Percentiles rank a stretch among this genome's conserved stretches.
These are phyloP conservation scores for Aporrectodea caliginosa DNA, from an alignment of 1,140 invertebrate species.

Conservation along the genomic window DNA sequence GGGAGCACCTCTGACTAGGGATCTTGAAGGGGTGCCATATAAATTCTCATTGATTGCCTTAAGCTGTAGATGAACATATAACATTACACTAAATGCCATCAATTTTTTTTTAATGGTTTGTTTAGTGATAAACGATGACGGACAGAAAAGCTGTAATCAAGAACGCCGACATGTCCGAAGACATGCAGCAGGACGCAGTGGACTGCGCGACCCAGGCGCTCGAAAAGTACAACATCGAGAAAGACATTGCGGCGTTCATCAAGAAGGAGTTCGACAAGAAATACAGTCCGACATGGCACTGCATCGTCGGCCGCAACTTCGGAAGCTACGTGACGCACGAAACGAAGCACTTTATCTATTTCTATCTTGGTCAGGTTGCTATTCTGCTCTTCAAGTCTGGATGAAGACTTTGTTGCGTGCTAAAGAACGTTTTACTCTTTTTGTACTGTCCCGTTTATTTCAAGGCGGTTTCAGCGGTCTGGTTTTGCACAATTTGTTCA, in stretches of 20 bases:
- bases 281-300: constrained; percentile 95
- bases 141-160: constrained; percentile 99
- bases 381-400: constrained; percentile 98
- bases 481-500: too few species aligned
- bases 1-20: too few species aligned
- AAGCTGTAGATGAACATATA: too few species aligned
- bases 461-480: too few species aligned
- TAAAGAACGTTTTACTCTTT: too few species aligned
- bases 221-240: constrained; percentile 99
- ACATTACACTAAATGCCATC: too few species aligned
- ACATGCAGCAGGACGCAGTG: constrained; percentile 99
- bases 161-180: constrained; percentile 99
- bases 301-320: constrained; percentile 89
- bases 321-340: constrained; percentile 93
- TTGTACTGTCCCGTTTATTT: too few species aligned
- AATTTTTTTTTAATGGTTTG: too few species aligned
- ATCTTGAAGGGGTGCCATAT: too few species aligned
- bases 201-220: constrained; percentile 96
- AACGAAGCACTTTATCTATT: constrained; percentile 95
- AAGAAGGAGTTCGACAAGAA: constrained; percentile 95
- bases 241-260: constrained; percentile 95
- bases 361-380: constrained; percentile 90
- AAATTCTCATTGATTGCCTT: too few species aligned
- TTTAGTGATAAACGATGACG: too few species aligned
- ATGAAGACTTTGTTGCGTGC: too few species aligned